Conservation (phyloP, 2,113 vertebrate species). For the Machaerirhynchus nigripectus region DNA sequence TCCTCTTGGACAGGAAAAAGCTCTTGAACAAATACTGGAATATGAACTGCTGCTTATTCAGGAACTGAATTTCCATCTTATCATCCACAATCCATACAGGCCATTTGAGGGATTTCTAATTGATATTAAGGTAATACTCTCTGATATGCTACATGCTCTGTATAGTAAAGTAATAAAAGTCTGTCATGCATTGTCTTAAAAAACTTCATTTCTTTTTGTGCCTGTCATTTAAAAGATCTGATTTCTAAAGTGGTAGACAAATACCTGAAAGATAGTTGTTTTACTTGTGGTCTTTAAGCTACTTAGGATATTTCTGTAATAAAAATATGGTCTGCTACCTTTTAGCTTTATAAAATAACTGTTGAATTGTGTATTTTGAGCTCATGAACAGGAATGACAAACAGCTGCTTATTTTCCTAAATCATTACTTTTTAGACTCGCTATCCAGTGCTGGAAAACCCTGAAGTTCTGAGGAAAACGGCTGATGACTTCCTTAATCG, state of each 20-base stretch:
- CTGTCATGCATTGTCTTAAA: not conserved
- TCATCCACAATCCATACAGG: constrained; percentile 93
- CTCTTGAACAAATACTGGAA: constrained; percentile 92
- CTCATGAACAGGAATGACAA: accelerated
- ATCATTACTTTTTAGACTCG: constrained; percentile 81
- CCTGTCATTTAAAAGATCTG: not conserved
- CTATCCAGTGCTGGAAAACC: constrained; percentile 88
- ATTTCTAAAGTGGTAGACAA: not conserved
- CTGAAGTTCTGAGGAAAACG: constrained; percentile 88
- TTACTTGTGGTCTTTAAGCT: not conserved
- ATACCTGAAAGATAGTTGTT: not conserved
- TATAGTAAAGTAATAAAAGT: not conserved
- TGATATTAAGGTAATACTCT: constrained; percentile 85
- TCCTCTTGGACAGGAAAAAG: constrained; percentile 82
- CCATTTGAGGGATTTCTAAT: constrained; percentile 95
- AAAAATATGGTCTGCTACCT: not conserved
- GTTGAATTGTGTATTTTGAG: not conserved
- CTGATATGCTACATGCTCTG: accelerated
- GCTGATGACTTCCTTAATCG: constrained; percentile 92
- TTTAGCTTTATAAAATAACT: not conserved
- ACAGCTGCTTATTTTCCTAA: not conserved
- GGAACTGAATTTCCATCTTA: constrained; percentile 95
- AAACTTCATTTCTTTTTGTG: not conserved
- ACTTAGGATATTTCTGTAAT: not conserved
- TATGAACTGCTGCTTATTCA: constrained; percentile 94